Percentiles rank a stretch among this genome's conserved stretches.
phyloP scores from a whole-genome alignment of 2,797 vertebrate species.

The Sitta carolinensis region DNA sequence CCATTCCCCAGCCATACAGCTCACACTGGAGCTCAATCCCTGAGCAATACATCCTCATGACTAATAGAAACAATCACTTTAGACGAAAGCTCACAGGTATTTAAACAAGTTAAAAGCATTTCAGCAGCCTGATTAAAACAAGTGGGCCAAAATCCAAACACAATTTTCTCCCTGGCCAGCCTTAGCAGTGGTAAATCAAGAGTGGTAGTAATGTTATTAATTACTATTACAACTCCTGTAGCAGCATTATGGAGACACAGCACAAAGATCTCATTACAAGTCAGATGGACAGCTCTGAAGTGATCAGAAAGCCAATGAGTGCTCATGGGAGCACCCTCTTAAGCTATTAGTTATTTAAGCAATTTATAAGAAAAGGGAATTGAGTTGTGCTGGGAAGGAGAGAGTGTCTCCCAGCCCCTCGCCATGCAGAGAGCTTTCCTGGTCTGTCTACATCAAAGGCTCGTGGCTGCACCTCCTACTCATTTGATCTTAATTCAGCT shows the following conservation, averaged over 20 bases:
- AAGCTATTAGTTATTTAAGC: background rate
- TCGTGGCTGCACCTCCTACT: background rate
- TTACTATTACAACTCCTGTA: background rate
- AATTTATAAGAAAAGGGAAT: background rate
- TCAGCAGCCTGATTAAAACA: background rate
- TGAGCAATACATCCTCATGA: background rate
- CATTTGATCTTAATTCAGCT: conserved; percentile 59
- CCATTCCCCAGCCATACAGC: background rate
- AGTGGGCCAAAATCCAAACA: conserved; percentile 7
- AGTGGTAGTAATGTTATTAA: background rate
- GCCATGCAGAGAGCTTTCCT: background rate
- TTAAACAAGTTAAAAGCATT: conserved; percentile 3
- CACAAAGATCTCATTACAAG: background rate
- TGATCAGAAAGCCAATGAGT: background rate
- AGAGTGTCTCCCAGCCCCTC: background rate
- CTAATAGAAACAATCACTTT: background rate
- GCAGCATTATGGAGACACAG: background rate
- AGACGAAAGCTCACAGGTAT: background rate
- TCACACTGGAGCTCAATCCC: background rate
- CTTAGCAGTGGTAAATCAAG: background rate
- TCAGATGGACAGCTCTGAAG: background rate
- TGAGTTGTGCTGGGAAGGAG: conserved; percentile 6
- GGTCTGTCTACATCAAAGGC: conserved; percentile 30
- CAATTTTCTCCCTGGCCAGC: background rate
- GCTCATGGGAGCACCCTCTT: background rate